Evolutionary conservation across 1,140 invertebrate species (phyloP).

Genomic region (Rhizoglyphus robini): DNA sequence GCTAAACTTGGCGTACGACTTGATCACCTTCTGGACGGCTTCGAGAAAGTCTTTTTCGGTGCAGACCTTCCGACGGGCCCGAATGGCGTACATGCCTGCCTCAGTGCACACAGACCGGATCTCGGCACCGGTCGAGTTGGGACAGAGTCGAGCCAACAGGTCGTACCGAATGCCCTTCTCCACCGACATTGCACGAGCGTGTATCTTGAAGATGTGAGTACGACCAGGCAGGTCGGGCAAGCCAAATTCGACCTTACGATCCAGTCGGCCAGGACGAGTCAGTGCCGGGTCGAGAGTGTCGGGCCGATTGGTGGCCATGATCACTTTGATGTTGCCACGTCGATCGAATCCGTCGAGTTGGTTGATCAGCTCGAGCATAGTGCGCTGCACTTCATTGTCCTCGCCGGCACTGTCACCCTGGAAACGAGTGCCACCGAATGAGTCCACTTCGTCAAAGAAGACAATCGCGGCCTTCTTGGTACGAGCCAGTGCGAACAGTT

Average conservation of each 20-base stretch:
- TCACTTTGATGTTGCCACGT: conserved; percentile 41
- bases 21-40: conserved; percentile 46
- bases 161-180: conserved; percentile 44
- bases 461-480: conserved; percentile 40
- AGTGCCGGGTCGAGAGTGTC: conserved; percentile 55
- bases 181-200: conserved; percentile 40
- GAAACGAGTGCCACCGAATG: conserved; percentile 59
- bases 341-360: conserved; percentile 46
- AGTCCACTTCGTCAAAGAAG: conserved; percentile 43
- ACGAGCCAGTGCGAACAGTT: conserved; percentile 35
- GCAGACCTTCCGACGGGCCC: conserved; percentile 42
- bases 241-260: conserved; percentile 68
- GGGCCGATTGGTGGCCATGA: conserved; percentile 56
- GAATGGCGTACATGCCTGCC: conserved; percentile 46
- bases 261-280: conserved; percentile 57
- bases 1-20: conserved; percentile 45
- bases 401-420: conserved; percentile 96
- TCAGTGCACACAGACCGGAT: conserved; percentile 43
- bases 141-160: conserved; percentile 42
- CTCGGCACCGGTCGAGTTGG: conserved; percentile 44
- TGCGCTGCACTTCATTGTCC: conserved; percentile 67
- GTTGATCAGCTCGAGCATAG: conserved; percentile 45
- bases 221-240: conserved; percentile 50
- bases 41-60: conserved; percentile 47
- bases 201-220: conserved; percentile 43